Evolutionary conservation across 2,797 vertebrate genomes (phyloP).

Genomic region (Fistularia commersonii): DNA sequence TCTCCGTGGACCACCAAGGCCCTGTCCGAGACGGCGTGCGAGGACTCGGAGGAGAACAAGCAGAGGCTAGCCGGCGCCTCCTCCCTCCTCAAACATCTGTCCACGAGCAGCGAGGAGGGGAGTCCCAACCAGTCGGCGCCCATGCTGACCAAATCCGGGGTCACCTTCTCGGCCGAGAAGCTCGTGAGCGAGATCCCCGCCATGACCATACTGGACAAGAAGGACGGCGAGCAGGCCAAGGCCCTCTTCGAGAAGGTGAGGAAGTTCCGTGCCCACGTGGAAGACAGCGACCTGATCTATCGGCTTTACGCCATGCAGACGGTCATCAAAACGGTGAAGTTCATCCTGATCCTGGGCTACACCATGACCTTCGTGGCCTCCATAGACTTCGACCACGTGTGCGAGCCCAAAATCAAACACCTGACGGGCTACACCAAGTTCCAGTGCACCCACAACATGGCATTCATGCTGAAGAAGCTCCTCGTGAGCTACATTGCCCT

Average conservation of each 20-base stretch:
- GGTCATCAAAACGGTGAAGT: conserved; percentile 95
- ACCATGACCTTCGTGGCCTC: conserved; percentile 93
- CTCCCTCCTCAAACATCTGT: conserved; percentile 90
- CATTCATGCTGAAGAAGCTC: conserved; percentile 95
- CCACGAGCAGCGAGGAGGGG: conserved; percentile 94
- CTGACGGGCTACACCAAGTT: conserved; percentile 92
- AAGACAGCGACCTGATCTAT: conserved; percentile 97
- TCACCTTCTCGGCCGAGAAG: conserved; percentile 92
- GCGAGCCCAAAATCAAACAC: conserved; percentile 89
- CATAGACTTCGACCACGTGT: conserved; percentile 91
- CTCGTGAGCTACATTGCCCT: conserved; percentile 95
- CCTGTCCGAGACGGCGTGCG: conserved; percentile 94
- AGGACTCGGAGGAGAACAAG: conserved; percentile 97
- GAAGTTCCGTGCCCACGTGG: conserved; percentile 94
- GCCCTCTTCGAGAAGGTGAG: conserved; percentile 97
- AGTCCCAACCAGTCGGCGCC: conserved; percentile 91
- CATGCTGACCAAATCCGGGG: conserved; percentile 87
- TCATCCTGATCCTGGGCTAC: conserved; percentile 95
- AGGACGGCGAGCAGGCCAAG: conserved; percentile 97
- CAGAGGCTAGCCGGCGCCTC: conserved; percentile 88
- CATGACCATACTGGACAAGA: conserved; percentile 97
- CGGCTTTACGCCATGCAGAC: conserved; percentile 95
- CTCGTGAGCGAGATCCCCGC: conserved; percentile 91
- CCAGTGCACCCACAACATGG: conserved; percentile 97
- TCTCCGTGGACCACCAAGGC: conserved; percentile 99